phyloP scores from a whole-genome alignment of 2,797 vertebrate genomes.

The Acanthurus tractus region DNA sequence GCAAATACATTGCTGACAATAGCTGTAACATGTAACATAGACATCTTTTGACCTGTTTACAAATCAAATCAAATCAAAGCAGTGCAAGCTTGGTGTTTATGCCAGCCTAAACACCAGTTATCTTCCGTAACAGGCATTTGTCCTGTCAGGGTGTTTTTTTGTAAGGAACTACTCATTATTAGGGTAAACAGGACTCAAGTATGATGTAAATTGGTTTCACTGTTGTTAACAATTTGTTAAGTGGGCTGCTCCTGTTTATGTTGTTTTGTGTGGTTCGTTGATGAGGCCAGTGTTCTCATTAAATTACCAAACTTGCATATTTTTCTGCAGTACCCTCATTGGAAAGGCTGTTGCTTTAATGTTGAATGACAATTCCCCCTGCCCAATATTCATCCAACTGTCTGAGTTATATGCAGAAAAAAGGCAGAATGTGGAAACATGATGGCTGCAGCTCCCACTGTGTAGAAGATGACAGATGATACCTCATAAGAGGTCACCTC shows the following conservation, averaged over 20 bases:
- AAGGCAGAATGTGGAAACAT: conserved; percentile 9
- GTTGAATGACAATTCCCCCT: conserved; percentile 27
- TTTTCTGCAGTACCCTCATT: background rate
- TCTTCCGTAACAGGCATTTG: background rate
- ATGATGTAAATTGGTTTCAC: background rate
- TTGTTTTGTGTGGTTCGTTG: background rate
- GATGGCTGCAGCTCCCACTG: background rate
- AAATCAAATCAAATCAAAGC: no score
- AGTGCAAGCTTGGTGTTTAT: background rate
- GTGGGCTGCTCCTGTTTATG: background rate
- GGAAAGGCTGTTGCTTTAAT: conserved; percentile 9
- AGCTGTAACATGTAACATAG: background rate
- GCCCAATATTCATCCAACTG: background rate
- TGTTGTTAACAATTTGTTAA: background rate
- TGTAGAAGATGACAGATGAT: conserved; percentile 31
- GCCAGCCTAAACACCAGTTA: no score
- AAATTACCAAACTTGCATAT: conserved; percentile 6
- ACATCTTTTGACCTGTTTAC: background rate
- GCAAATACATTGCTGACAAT: background rate
- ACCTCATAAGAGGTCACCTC: conserved; percentile 27
- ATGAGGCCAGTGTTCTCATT: background rate
- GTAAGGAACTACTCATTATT: background rate
- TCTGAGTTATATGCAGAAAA: background rate
- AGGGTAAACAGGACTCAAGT: background rate
- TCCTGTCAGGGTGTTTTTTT: background rate